A percentile compares a stretch with the other conserved stretches of the same genome.
These are phyloP conservation scores for Amyelois transitella DNA, from an alignment of 1,140 invertebrate species.

Conservation along the genomic window DNA sequence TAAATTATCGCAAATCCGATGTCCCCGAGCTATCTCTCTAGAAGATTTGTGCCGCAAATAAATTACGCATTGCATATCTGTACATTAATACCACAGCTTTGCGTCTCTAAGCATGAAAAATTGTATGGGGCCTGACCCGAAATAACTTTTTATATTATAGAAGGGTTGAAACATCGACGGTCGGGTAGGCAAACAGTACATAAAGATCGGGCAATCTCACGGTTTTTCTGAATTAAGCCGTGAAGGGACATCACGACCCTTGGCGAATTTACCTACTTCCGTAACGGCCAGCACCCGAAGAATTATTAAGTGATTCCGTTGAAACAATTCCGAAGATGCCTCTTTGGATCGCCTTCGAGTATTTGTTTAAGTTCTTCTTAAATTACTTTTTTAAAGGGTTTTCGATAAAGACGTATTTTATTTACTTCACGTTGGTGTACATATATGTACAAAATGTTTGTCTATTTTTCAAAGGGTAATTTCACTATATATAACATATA, in stretches of 20 bases:
- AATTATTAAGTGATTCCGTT: conserved; percentile 48
- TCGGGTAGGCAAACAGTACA: conserved; percentile 57
- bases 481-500: too few relatives aligned
- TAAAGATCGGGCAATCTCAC: conserved; percentile 57
- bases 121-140: conserved; percentile 23
- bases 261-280: conserved; percentile 38
- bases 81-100: background rate
- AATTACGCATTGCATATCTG: background rate
- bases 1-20: background rate
- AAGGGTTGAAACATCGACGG: conserved; percentile 58
- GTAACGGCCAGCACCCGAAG: conserved; percentile 20
- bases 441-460: too few relatives aligned
- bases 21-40: background rate
- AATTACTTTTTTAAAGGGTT: conserved; percentile 43
- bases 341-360: background rate
- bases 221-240: conserved; percentile 61
- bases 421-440: too few relatives aligned
- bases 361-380: background rate
- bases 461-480: too few relatives aligned
- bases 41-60: background rate
- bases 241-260: conserved; percentile 47
- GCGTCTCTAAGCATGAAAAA: conserved; percentile 24
- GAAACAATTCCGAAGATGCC: conserved; percentile 39
- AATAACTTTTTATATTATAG: conserved; percentile 59
- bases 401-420: too few relatives aligned